Conservation (phyloP, 2,797 vertebrate species). For the Coccyzus lansbergi region DNA sequence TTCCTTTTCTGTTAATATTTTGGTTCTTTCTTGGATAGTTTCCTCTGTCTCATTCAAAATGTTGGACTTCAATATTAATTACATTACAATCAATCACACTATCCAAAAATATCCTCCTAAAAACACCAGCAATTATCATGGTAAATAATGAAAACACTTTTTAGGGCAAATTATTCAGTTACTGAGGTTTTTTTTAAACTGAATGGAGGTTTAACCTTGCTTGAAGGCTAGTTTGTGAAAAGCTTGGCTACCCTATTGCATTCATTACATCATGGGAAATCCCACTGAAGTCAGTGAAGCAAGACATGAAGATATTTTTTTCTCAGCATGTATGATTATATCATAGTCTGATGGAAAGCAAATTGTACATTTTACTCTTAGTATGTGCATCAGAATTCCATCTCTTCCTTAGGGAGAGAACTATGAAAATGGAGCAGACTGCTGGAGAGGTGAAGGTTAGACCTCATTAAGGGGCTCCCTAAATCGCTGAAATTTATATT, state of each 20-base stretch:
- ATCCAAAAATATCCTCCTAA: neutral
- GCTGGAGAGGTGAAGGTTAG: neutral
- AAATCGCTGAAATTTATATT: neutral
- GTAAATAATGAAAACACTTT: neutral
- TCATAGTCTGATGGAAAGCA: neutral
- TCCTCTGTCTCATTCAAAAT: neutral
- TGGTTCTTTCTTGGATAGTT: constrained; percentile 47
- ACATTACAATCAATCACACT: neutral
- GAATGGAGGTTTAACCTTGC: neutral
- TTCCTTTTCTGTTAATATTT: constrained; percentile 49
- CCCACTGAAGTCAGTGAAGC: neutral
- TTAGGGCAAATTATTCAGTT: neutral
- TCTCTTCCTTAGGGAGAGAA: neutral
- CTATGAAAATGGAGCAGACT: neutral
- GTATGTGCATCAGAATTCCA: neutral
- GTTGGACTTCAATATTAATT: neutral
- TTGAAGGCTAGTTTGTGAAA: neutral
- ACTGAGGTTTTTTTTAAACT: neutral
- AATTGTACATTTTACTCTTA: neutral
- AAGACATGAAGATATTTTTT: neutral
- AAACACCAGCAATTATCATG: neutral
- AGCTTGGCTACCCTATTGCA: neutral
- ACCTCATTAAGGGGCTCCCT: neutral
- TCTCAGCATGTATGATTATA: neutral
- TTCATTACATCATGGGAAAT: neutral